Evolutionary conservation across 2,888 invertebrate genomes (phyloP).

Genomic region (Cryptocephalus primarius): DNA sequence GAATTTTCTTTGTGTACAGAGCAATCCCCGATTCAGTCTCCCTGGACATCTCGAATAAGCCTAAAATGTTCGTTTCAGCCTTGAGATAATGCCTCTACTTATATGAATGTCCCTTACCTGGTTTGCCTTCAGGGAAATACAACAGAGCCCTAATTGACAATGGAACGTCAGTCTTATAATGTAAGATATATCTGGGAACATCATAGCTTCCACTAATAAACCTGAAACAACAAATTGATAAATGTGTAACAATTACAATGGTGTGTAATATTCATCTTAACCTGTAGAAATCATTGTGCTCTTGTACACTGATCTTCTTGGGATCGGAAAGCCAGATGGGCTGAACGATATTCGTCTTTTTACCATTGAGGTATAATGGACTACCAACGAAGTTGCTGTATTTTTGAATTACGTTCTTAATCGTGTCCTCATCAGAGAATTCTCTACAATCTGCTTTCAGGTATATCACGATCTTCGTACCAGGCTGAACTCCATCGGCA

Average conservation of each 20-base stretch:
- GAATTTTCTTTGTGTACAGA: slow-evolving; percentile 82
- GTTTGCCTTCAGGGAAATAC: slow-evolving; percentile 84
- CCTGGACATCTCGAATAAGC: slow-evolving; percentile 80
- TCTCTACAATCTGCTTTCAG: slow-evolving; percentile 81
- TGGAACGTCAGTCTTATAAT: slow-evolving; percentile 90
- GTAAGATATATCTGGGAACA: slow-evolving; percentile 77
- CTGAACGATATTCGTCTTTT: slow-evolving; percentile 78
- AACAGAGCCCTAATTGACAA: slow-evolving; percentile 81
- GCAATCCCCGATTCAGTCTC: slow-evolving; percentile 79
- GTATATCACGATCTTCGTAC: slow-evolving; percentile 88
- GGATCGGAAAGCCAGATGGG: slow-evolving; percentile 91
- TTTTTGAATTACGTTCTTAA: slow-evolving; percentile 81
- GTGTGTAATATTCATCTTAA: not conserved
- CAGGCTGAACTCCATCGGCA: slow-evolving; percentile 72
- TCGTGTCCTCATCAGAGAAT: slow-evolving; percentile 76
- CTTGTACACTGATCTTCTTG: slow-evolving; percentile 71
- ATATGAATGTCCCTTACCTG: slow-evolving; percentile 20
- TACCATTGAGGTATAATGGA: slow-evolving; percentile 84
- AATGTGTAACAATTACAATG: not conserved
- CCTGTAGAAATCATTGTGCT: slow-evolving; percentile 82
- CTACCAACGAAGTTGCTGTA: slow-evolving; percentile 97
- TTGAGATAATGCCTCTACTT: not conserved
- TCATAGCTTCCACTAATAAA: slow-evolving; percentile 81
- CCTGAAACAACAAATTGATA: slow-evolving; percentile 32
- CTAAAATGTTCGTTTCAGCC: slow-evolving; percentile 27